phyloP scores from a whole-genome alignment of 2,888 invertebrate species.

The Dorcus parallelipipedus region DNA sequence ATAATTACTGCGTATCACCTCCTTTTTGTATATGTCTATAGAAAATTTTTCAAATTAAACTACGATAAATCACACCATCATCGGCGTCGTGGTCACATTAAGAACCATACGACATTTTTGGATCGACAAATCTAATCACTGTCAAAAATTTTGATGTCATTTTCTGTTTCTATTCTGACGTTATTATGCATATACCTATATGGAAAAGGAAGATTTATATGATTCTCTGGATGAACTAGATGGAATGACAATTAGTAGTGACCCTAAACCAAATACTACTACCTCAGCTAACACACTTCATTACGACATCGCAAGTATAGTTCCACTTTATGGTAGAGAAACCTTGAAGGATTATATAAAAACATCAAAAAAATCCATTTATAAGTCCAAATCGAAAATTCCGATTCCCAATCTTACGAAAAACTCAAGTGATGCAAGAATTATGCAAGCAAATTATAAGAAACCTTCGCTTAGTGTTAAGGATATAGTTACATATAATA shows the following conservation, averaged over 20 bases:
- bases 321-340: constrained; percentile 22
- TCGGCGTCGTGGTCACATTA: too few species aligned
- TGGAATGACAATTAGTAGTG: background rate
- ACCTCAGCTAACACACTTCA: background rate
- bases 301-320: constrained; percentile 15
- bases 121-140: too few species aligned
- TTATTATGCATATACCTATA: constrained; percentile 4
- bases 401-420: background rate
- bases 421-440: background rate
- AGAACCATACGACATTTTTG: too few species aligned
- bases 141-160: too few species aligned
- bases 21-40: too few species aligned
- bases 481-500: background rate
- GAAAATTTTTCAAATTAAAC: too few species aligned
- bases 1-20: too few species aligned
- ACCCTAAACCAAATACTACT: background rate
- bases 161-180: background rate
- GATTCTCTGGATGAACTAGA: constrained; percentile 26
- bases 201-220: constrained; percentile 25
- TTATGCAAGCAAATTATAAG: background rate
- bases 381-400: background rate
- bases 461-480: background rate
- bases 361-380: constrained; percentile 3
- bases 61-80: too few species aligned
- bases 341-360: constrained; percentile 12